These are phyloP conservation scores for Itoplectis maculator DNA, from an alignment of 2,888 invertebrate species.

Conservation along the genomic window DNA sequence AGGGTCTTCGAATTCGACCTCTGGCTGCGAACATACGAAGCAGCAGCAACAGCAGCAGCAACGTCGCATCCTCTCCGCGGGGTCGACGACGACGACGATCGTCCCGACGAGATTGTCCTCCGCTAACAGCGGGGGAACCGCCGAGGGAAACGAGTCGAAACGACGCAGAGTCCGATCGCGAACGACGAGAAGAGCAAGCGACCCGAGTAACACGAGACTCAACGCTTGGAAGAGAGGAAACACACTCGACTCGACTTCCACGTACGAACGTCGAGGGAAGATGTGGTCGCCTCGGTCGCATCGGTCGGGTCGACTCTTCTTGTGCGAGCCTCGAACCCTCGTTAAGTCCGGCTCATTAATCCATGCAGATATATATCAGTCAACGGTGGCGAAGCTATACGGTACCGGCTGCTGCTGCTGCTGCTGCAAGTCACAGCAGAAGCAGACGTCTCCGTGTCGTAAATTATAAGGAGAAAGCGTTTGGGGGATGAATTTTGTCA, in stretches of 20 bases:
- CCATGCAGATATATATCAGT: slow-evolving; percentile 58
- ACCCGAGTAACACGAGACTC: slow-evolving; percentile 36
- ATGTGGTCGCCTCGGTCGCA: not conserved
- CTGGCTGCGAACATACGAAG: slow-evolving; percentile 37
- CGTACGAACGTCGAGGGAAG: not conserved
- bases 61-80: slow-evolving; percentile 23
- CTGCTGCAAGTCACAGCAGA: slow-evolving; percentile 13
- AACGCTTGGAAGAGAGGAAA: too few species aligned
- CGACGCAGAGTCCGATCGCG: slow-evolving; percentile 46
- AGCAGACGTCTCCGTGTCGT: too few species aligned
- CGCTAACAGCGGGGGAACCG: slow-evolving; percentile 40
- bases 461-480: not conserved
- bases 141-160: slow-evolving; percentile 41
- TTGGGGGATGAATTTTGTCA: not conserved
- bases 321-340: slow-evolving; percentile 56
- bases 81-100: slow-evolving; percentile 57
- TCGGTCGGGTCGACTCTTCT: too few species aligned
- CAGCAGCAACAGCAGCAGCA: slow-evolving; percentile 46
- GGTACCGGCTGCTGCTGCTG: not conserved
- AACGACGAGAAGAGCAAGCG: not conserved
- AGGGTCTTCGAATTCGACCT: slow-evolving; percentile 54
- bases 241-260: not conserved
- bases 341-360: slow-evolving; percentile 62
- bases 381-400: too few species aligned
- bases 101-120: slow-evolving; percentile 62